These are phyloP conservation scores for Drosophila paramelanica DNA, from an alignment of 2,888 invertebrate genomes.

Conservation along the genomic window DNA sequence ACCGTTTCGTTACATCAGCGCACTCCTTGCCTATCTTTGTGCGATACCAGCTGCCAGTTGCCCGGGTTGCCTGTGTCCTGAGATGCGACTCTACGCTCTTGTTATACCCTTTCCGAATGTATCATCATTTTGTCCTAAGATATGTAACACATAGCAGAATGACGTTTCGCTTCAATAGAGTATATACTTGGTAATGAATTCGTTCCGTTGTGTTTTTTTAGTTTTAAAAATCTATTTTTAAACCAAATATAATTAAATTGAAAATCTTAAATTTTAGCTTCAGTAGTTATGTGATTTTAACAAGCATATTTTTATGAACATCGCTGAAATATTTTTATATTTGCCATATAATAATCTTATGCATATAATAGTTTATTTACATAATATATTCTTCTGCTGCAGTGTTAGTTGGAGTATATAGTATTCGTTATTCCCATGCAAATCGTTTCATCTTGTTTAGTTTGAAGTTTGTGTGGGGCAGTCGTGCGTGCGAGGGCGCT, in stretches of 20 bases:
- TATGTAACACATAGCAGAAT: background rate
- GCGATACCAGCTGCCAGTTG: slow-evolving; percentile 57
- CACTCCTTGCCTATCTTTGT: slow-evolving; percentile 67
- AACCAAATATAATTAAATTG: too few species aligned
- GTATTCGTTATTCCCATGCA: background rate
- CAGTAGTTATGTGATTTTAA: too few species aligned
- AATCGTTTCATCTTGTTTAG: slow-evolving; percentile 59
- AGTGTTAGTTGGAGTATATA: background rate
- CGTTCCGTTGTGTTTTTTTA: too few species aligned
- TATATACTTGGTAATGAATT: too few species aligned
- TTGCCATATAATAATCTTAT: too few species aligned
- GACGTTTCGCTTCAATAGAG: too few species aligned
- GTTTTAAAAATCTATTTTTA: too few species aligned
- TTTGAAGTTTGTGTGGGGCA: slow-evolving; percentile 83
- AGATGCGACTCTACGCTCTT: slow-evolving; percentile 33
- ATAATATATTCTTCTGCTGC: too few species aligned
- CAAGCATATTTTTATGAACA: too few species aligned
- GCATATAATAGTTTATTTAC: too few species aligned
- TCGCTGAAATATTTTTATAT: too few species aligned
- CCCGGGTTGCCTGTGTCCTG: slow-evolving; percentile 33
- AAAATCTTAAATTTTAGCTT: too few species aligned
- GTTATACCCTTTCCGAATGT: slow-evolving; percentile 4
- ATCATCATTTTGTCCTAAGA: background rate
- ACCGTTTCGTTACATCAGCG: slow-evolving; percentile 79
- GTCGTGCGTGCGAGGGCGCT: slow-evolving; percentile 79